These are phyloP conservation scores for Sminthurinus aureus DNA, from an alignment of 2,888 invertebrate genomes.

Conservation along the genomic window DNA sequence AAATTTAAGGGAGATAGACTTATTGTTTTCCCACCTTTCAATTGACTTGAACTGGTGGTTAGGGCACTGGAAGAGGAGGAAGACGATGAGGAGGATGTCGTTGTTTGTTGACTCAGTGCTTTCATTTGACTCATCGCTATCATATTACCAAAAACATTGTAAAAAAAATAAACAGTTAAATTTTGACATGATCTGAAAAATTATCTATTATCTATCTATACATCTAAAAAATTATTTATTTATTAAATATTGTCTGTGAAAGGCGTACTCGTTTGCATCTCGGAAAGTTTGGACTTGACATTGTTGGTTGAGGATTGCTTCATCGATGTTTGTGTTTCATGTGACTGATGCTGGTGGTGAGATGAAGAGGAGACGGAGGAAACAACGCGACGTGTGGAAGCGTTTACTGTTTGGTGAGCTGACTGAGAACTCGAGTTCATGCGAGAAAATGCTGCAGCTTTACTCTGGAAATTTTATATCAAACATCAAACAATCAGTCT, in stretches of 20 bases:
- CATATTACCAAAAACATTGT: too few relatives aligned
- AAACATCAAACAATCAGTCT: background rate
- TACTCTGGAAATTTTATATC: constrained; percentile 43
- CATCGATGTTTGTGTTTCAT: constrained; percentile 51
- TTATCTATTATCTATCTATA: too few relatives aligned
- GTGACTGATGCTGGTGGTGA: constrained; percentile 50
- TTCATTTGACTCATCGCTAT: constrained; percentile 72
- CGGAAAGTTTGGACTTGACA: constrained; percentile 76
- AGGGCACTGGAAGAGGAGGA: constrained; percentile 40
- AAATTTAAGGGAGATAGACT: constrained; percentile 53
- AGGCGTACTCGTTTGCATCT: constrained; percentile 83
- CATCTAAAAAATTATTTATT: too few relatives aligned
- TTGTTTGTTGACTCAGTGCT: constrained; percentile 67
- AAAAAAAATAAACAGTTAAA: too few relatives aligned
- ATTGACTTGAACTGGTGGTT: constrained; percentile 24
- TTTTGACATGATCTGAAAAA: too few relatives aligned
- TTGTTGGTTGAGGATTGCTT: constrained; percentile 55
- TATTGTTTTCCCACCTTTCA: constrained; percentile 27
- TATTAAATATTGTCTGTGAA: background rate
- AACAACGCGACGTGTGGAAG: constrained; percentile 52
- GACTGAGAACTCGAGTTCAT: constrained; percentile 54
- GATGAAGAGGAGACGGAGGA: constrained; percentile 38
- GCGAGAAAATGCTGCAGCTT: constrained; percentile 57
- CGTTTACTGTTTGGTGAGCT: constrained; percentile 56
- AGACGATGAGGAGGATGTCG: constrained; percentile 33